phyloP scores from a whole-genome alignment of 2,888 invertebrate genomes.

The Lasioglossum villosulum region DNA sequence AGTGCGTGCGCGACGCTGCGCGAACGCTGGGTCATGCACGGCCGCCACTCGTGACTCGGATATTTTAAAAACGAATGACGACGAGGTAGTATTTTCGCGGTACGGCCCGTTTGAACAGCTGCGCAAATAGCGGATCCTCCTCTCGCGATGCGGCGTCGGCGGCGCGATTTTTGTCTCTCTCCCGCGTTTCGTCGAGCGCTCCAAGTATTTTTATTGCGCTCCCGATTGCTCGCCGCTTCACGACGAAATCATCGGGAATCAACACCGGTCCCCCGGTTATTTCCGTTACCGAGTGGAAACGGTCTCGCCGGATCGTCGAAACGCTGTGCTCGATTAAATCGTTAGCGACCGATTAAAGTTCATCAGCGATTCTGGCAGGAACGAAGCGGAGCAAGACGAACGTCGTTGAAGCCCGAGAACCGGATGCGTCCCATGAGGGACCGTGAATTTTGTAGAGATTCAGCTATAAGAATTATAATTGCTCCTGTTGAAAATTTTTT shows the following conservation, averaged over 20 bases:
- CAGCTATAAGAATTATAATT: not conserved
- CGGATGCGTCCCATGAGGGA: not conserved
- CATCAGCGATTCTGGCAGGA: not conserved
- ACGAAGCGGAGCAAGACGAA: not conserved
- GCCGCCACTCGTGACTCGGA: conserved; percentile 47
- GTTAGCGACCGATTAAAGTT: not conserved
- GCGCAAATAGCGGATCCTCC: conserved; percentile 76
- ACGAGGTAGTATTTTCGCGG: conserved; percentile 76
- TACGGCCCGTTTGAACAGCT: conserved; percentile 77
- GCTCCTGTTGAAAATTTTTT: too few species aligned
- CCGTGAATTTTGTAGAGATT: not conserved
- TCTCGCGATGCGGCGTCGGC: conserved; percentile 52
- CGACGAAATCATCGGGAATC: conserved; percentile 45
- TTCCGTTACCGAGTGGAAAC: conserved; percentile 15
- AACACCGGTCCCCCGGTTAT: conserved; percentile 28
- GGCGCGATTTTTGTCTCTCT: conserved; percentile 67
- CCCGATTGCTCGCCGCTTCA: conserved; percentile 39
- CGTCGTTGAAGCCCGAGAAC: not conserved
- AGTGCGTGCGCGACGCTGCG: conserved; percentile 5
- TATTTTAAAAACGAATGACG: conserved; percentile 78
- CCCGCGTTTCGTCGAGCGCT: not conserved
- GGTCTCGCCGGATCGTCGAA: not conserved
- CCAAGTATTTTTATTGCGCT: conserved; percentile 55
- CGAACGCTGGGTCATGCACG: conserved; percentile 24
- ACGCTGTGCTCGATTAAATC: not conserved